Evolutionary conservation across 1,140 invertebrate genomes (phyloP).

Genomic region (Drosophila sucinea): DNA sequence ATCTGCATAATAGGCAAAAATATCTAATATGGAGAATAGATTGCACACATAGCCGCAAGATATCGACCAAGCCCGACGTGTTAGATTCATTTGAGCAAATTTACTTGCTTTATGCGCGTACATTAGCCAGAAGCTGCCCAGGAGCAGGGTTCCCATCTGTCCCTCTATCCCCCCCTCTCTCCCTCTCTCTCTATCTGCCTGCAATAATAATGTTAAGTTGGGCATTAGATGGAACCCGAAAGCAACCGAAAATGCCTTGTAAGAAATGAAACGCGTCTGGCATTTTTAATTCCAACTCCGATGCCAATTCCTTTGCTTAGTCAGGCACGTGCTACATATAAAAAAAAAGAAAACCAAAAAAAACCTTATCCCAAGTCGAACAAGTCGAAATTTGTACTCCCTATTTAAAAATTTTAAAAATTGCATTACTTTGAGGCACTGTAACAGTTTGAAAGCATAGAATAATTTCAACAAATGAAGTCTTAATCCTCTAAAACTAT

Average conservation of each 20-base stretch:
- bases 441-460: too few species aligned
- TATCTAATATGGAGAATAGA: slow-evolving; percentile 6
- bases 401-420: background rate
- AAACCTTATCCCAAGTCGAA: background rate
- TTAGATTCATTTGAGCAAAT: slow-evolving; percentile 50
- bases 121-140: slow-evolving; percentile 19
- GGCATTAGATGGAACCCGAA: slow-evolving; percentile 20
- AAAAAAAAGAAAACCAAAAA: background rate
- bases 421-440: too few species aligned
- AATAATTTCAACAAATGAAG: too few species aligned
- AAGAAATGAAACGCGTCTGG: slow-evolving; percentile 63
- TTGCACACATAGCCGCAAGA: slow-evolving; percentile 5
- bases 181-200: background rate
- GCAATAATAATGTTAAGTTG: slow-evolving; percentile 50
- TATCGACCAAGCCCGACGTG: background rate
- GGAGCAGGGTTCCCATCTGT: background rate
- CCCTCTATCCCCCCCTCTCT: background rate
- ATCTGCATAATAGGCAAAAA: slow-evolving; percentile 12
- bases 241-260: slow-evolving; percentile 64
- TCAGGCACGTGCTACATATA: slow-evolving; percentile 37
- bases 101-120: slow-evolving; percentile 38
- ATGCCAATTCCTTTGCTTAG: slow-evolving; percentile 9
- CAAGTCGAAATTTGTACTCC: slow-evolving; percentile 47
- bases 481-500: too few species aligned
- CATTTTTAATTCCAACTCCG: slow-evolving; percentile 69